Evolutionary conservation across 2,797 vertebrate species (phyloP).

Genomic region (Sebastes matsubarae): DNA sequence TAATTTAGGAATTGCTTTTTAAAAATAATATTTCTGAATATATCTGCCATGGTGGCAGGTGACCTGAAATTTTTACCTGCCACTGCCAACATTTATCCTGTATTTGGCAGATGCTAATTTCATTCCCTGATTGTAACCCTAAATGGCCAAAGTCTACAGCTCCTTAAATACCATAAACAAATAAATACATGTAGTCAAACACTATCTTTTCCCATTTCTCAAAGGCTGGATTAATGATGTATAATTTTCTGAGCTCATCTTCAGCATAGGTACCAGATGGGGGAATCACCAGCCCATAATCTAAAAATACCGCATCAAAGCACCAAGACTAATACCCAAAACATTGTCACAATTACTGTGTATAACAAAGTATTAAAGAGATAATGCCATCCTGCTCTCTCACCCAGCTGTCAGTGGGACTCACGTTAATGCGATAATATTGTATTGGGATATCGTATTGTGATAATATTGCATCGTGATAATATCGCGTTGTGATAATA

Average conservation of each 20-base stretch:
- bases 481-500: too few relatives aligned
- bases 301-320: background rate
- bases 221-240: background rate
- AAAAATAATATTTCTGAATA: too few relatives aligned
- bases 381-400: background rate
- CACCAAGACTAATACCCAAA: background rate
- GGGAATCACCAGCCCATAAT: background rate
- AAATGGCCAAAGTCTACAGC: background rate
- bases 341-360: rapidly evolving
- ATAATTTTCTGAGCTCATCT: background rate
- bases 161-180: background rate
- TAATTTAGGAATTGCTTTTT: too few relatives aligned
- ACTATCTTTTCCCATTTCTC: background rate
- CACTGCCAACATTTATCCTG: too few relatives aligned
- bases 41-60: too few relatives aligned
- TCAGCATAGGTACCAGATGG: background rate
- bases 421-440: too few relatives aligned
- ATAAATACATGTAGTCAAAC: background rate
- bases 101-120: too few relatives aligned
- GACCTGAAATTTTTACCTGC: too few relatives aligned
- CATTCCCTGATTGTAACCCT: background rate
- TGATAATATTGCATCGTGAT: too few relatives aligned
- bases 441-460: too few relatives aligned
- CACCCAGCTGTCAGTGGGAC: background rate
- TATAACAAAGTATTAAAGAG: background rate